Base-by-base conservation (phyloP, 92 coral and sea anemone genomes). In the Paramuricea clavata region DNA sequence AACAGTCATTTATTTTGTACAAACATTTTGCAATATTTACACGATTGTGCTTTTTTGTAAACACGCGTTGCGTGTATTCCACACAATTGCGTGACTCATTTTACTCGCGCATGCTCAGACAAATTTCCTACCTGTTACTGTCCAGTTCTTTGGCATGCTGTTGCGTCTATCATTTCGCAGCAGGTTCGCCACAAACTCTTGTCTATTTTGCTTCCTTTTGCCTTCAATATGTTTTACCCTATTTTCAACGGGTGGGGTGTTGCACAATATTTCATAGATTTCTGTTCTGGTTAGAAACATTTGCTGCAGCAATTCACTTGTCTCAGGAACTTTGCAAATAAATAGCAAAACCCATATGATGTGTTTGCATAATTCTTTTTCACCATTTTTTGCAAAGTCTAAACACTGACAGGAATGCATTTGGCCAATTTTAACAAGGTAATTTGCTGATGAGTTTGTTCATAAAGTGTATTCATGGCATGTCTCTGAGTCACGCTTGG, bases 351-450 rank as follows among this genome's bases (percentile, higher is more conserved):
- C 64, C 64, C 64, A 56, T 2, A 56, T 56, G 64, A 56, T 56
- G 64, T 56, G 64, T 56, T 56, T 56, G 27, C 64, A 56, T 23
- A 56, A 56, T 56, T 56, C n/a, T 23, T 56, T 56, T 56, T 23
- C 64, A 17, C 27, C 64, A 23, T 23, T 23, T 56, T 56, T 56
- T 17, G 64, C 27, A 23, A 17, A 56, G 64, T 56, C 64, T 56
- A 2, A 56, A 23, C 64, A 56, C 27, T 56, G 64, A 23, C 64
- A 56, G 21, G 64, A 56, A 56, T 56, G 64, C 27, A 2, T 3
- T 56, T 23, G 21, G 21, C 64, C 64, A 56, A 56, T 56, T 17
- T 17, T 56, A 17, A 56, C 27, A 17, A 17, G 21, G 27, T 56
- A 56, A 56, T 17, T 3, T 17, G 64, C 64, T 17, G 64, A 56